Evolutionary conservation across 2,113 vertebrate species (phyloP).

Genomic region (Crocuta crocuta): DNA sequence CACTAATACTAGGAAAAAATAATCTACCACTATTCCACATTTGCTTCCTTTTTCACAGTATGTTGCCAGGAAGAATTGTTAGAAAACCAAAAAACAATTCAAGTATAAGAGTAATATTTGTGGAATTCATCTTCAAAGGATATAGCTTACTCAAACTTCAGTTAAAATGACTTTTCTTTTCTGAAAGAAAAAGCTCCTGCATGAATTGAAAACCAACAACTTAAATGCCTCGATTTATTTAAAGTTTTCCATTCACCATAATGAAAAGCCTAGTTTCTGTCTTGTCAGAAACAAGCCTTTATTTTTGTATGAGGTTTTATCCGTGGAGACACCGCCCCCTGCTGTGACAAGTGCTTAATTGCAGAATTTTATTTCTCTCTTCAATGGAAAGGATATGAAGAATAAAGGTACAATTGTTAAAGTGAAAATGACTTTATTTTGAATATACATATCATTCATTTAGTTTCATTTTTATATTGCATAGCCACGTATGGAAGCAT

Average conservation of each 20-base stretch:
- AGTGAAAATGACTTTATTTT: conserved; percentile 82
- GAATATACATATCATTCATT: conserved; percentile 72
- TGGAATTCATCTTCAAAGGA: not conserved
- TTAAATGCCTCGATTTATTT: not conserved
- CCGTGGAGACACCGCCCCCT: conserved; percentile 74
- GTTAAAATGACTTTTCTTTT: not conserved
- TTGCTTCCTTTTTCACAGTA: conserved; percentile 34
- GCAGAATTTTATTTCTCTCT: conserved; percentile 46
- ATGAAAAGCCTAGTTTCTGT: not conserved
- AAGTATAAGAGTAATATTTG: not conserved
- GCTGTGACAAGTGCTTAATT: conserved; percentile 27
- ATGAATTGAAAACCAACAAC: not conserved
- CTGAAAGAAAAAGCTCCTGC: not conserved
- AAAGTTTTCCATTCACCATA: conserved; percentile 16
- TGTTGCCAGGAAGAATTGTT: not conserved
- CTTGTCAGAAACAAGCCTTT: not conserved
- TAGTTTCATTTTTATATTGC: conserved; percentile 63
- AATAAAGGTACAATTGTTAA: conserved; percentile 31
- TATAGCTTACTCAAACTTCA: conserved; percentile 13
- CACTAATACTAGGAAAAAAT: not conserved
- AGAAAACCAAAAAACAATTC: not conserved
- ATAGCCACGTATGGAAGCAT: conserved; percentile 56
- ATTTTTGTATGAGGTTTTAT: conserved; percentile 9
- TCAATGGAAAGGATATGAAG: conserved; percentile 45
- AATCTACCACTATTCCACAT: not conserved